A percentile compares a stretch with the other conserved stretches of the same genome.
phyloP scores from a whole-genome alignment of 2,888 invertebrate species.

The Amphipyra berbera region DNA sequence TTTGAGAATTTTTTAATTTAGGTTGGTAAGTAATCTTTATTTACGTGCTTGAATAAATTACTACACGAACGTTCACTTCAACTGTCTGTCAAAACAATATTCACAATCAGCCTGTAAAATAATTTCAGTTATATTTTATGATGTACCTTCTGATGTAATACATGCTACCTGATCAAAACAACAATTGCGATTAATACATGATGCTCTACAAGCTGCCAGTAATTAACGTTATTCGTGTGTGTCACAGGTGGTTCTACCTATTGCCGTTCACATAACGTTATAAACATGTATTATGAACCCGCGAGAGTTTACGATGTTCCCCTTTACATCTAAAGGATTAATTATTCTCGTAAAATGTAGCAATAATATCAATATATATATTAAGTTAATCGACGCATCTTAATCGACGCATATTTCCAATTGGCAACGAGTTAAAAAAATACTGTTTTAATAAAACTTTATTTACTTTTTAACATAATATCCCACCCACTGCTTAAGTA shows the following conservation, averaged over 20 bases:
- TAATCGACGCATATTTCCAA: too few species aligned
- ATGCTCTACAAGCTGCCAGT: constrained; percentile 11
- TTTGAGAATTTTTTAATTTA: constrained; percentile 7
- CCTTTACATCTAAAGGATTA: not conserved
- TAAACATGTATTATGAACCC: constrained; percentile 25
- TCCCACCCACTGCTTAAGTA: not conserved
- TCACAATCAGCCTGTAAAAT: too few species aligned
- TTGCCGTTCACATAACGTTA: constrained; percentile 10
- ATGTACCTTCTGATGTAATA: too few species aligned
- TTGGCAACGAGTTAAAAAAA: too few species aligned
- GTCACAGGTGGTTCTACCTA: constrained; percentile 37
- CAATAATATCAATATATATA: too few species aligned
- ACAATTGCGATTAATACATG: constrained; percentile 1
- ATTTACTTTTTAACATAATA: not conserved
- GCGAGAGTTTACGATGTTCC: not conserved
- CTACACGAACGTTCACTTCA: too few species aligned
- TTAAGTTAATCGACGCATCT: too few species aligned
- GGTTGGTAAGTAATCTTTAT: too few species aligned
- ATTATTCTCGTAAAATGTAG: not conserved
- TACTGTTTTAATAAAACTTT: too few species aligned
- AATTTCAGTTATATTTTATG: too few species aligned
- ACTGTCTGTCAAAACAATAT: too few species aligned
- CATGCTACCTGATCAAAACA: not conserved
- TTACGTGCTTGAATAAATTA: too few species aligned
- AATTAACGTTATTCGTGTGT: constrained; percentile 8